Evolutionary conservation across 2,113 vertebrate genomes (phyloP), one percentile per base, ranked within the genome.

Genomic region (Catagonus wagneri): DNA sequence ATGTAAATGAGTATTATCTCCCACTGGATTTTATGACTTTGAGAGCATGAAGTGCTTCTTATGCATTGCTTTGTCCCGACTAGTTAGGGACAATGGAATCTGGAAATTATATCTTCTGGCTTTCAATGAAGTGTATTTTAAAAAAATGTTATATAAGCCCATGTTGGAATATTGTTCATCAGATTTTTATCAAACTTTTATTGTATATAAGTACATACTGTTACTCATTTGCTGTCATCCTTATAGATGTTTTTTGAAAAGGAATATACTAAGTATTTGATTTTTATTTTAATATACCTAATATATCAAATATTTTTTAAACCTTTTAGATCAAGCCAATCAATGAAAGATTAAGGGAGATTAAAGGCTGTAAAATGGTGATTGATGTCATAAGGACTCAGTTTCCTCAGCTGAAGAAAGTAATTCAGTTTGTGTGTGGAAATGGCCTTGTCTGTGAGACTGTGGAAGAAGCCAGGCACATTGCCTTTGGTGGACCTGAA

Each of bases 361-460:
- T 99, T 79, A 98, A 98, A 78, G 99, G 98, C 71, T 98, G 98
- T 97, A 99, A 99, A 98, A 98, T 99, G 99, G 22, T 99, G 98
- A 98, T 99, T 56, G 99, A 99, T 96, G 99, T 99, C 83, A 98
- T 99, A 60, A 99, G 99, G 94, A 98, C 99, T 0, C 98, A 98
- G 0, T 96, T 97, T 97, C 44, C 89, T 96, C 98, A 98, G 20
- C 92, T 99, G 86, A 99, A 98, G 96, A 99, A 97, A 97, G 99
- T 99, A 44, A 98, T 99, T 97, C 99, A 99, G 97, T 99, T 99
- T 97, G 99, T 99, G n/a, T 99, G 99, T 84, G 99, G 99, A 12
- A 99, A 99, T 78, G 96, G 99, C 3, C 97, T 99, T 63, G 98
- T 99, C 76, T 99, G 99, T 87, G 99, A 99, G 89, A 99, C 98